A percentile compares a stretch with the other conserved stretches of the same genome.
Conservation (phyloP, 2,113 vertebrate species). For the Bostrychus sinensis region DNA sequence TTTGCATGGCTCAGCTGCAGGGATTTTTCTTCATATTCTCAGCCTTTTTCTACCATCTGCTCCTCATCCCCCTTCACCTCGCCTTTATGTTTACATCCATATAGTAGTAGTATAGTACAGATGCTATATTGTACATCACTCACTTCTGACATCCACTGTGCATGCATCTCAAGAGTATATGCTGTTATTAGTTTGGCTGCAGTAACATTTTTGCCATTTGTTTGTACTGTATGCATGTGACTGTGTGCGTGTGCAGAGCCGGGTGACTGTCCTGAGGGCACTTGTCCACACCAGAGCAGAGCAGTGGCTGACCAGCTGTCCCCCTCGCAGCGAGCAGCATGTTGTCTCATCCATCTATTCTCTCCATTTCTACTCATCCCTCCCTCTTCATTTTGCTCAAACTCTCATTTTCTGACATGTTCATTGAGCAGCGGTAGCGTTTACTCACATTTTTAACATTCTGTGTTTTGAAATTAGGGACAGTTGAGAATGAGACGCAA, state of each 20-base stretch:
- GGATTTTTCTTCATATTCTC: constrained; percentile 27
- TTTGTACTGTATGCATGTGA: constrained; percentile 35
- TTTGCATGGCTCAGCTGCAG: constrained; percentile 23
- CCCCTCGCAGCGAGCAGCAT: constrained; percentile 64
- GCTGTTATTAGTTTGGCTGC: not conserved
- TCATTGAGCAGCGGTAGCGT: not conserved
- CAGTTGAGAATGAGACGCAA: too few species aligned
- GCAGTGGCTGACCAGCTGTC: constrained; percentile 72
- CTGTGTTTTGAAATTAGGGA: too few species aligned
- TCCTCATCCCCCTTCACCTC: constrained; percentile 31
- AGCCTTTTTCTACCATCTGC: constrained; percentile 50
- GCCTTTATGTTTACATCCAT: constrained; percentile 35
- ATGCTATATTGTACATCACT: constrained; percentile 3
- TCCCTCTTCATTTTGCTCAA: constrained; percentile 16
- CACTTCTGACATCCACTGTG: not conserved
- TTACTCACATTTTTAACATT: too few species aligned
- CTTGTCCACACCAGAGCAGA: constrained; percentile 65
- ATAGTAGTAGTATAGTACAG: constrained; percentile 21
- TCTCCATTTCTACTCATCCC: constrained; percentile 27
- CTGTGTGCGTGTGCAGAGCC: constrained; percentile 16
- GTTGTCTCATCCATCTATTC: constrained; percentile 49
- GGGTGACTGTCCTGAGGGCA: constrained; percentile 61
- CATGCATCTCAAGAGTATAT: too few species aligned
- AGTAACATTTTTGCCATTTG: constrained; percentile 5
- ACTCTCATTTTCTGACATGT: not conserved